Percentiles rank a stretch among this genome's conserved stretches.
These are phyloP conservation scores for Agraylea sexmaculata DNA, from an alignment of 1,140 invertebrate genomes.

Conservation along the genomic window DNA sequence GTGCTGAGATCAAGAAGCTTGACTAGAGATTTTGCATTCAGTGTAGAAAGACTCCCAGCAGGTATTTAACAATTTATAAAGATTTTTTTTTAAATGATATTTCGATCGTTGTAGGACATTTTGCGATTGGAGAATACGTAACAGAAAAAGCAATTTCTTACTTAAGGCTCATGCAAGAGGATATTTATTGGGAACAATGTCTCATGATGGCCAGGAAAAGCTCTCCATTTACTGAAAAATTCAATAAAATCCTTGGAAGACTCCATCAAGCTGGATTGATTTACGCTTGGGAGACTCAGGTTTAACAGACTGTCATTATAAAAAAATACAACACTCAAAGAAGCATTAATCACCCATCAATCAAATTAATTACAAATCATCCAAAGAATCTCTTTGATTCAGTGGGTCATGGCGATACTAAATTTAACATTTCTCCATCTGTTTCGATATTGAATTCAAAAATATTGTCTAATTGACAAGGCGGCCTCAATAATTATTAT, in stretches of 20 bases:
- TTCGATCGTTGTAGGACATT: slow-evolving; percentile 31
- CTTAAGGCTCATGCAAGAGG: slow-evolving; percentile 40
- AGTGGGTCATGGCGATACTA: neutral
- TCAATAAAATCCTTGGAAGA: slow-evolving; percentile 31
- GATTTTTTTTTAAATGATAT: slow-evolving; percentile 1
- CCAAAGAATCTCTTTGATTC: neutral
- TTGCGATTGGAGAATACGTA: slow-evolving; percentile 44
- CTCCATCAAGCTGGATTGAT: slow-evolving; percentile 34
- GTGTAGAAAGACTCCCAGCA: slow-evolving; percentile 41
- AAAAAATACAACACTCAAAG: neutral
- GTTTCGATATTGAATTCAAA: neutral
- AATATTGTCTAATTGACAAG: neutral
- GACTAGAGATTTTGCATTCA: slow-evolving; percentile 35
- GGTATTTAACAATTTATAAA: slow-evolving; percentile 24
- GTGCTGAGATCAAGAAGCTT: slow-evolving; percentile 30
- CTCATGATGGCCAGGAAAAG: slow-evolving; percentile 44
- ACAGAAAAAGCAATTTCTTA: slow-evolving; percentile 36
- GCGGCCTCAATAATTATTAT: neutral
- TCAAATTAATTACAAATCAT: neutral
- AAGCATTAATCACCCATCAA: neutral
- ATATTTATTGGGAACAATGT: slow-evolving; percentile 46
- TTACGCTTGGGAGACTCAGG: slow-evolving; percentile 37
- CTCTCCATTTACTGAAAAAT: slow-evolving; percentile 34
- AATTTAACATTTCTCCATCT: neutral
- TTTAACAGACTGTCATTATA: slow-evolving; percentile 13